Base-by-base conservation (phyloP, 2,888 invertebrate species). In the Mellilla xanthometata region DNA sequence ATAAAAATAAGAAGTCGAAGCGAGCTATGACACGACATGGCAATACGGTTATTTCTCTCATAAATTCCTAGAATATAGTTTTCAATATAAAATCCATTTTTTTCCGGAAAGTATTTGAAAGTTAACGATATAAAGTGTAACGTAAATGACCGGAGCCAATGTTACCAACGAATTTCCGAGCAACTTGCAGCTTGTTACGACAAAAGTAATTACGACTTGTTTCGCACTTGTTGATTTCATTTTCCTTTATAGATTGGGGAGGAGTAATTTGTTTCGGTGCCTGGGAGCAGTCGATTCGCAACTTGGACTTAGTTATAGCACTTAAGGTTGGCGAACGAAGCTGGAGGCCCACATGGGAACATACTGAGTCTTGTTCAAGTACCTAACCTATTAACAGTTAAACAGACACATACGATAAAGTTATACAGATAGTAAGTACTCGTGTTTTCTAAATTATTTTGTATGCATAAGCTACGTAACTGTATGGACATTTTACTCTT, bases 201-300 rank as follows among this genome's bases (percentile, higher is more conserved):
- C 54, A 38, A 64, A 71, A 69, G 61, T 65, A 68, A 73, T 72
- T 73, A 72, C 52, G 58, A 72, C 58, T 64, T 63, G 52, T 56
- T 70, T 65, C 60, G 52, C 59, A 72, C 68, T 68, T 70, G 69
- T 70, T 71, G 69, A 72, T 68, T 65, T 70, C 56, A 59, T 68
- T 68, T 69, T 62, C 54, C 51, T 65, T 54, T 55, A 61, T 62
- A 60, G 63, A 66, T 72, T 62, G 62, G 48, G 55, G 35, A 57
- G 47, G 62, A 65, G 60, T 64, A 65, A 72, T 69, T 65, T 72
- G 68, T 66, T 69, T 65, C 50, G 57, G 52, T 52, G 35, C 53
- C 56, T 52, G 52, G 56, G 51, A 60, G 52, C 53, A n/a, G 31
- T 22, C 46, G 39, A 39, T 27, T 30, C 35, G 26, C 39, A 40